Evolutionary conservation across 2,113 vertebrate genomes (phyloP).

Genomic region (Ammospiza caudacuta): DNA sequence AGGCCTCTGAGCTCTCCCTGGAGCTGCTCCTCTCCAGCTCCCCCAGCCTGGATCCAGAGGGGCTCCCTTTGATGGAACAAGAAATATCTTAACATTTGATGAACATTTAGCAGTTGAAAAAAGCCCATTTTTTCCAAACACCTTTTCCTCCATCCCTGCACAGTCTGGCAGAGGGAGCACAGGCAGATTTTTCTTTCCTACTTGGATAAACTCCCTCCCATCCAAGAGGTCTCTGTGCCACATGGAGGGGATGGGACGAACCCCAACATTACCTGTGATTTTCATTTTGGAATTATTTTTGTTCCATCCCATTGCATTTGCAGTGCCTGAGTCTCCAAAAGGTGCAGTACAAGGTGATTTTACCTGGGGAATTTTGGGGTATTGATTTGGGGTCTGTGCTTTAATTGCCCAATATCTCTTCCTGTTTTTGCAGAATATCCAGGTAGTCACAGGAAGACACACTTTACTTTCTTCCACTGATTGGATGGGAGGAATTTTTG

Average conservation of each 20-base stretch:
- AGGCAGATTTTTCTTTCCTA: neutral
- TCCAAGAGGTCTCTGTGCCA: neutral
- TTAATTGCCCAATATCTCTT: slow-evolving; percentile 38
- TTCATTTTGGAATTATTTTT: neutral
- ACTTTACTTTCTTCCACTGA: slow-evolving; percentile 59
- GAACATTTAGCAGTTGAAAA: neutral
- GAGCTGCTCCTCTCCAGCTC: neutral
- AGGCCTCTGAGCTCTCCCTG: neutral
- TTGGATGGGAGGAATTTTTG: slow-evolving; percentile 85
- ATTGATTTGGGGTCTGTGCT: neutral
- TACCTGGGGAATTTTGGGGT: neutral
- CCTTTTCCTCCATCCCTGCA: neutral
- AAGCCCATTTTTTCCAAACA: neutral
- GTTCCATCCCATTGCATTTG: neutral
- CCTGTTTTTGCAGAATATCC: slow-evolving; percentile 63
- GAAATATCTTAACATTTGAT: neutral
- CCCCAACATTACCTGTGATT: accelerated
- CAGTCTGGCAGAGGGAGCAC: accelerated
- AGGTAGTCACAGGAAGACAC: slow-evolving; percentile 54
- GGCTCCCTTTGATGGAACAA: neutral
- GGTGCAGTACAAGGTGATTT: accelerated
- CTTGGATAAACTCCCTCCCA: neutral
- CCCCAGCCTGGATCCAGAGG: neutral
- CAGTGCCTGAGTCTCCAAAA: neutral
- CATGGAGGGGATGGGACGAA: neutral